A percentile compares a stretch with the other conserved stretches of the same genome.
phyloP scores from a whole-genome alignment of 2,113 vertebrate genomes.

The Sinocyclocheilus rhinocerous region DNA sequence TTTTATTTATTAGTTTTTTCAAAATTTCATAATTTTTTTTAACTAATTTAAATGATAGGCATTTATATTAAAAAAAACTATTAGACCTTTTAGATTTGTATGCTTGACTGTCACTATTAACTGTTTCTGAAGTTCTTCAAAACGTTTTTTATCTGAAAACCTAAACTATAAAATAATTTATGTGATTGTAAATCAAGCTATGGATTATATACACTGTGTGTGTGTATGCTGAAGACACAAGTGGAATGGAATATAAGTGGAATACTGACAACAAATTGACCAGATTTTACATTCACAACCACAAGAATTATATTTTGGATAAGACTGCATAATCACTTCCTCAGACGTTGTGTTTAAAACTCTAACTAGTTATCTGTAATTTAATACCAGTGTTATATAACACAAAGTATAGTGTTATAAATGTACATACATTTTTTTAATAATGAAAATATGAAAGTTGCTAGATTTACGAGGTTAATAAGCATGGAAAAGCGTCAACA shows the following conservation, averaged over 20 bases:
- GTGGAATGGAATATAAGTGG: too few relatives aligned
- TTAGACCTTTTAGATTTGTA: neutral
- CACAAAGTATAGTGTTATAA: neutral
- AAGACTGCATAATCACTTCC: neutral
- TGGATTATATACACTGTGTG: neutral
- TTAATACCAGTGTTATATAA: neutral
- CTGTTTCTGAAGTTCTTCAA: neutral
- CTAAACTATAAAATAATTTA: neutral
- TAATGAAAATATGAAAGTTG: neutral
- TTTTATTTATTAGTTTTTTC: neutral
- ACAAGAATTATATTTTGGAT: neutral
- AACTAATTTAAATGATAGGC: neutral
- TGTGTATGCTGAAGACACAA: too few relatives aligned
- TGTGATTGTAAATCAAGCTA: neutral
- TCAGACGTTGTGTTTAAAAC: neutral
- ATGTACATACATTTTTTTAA: neutral
- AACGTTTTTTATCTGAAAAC: neutral
- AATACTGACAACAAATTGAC: too few relatives aligned
- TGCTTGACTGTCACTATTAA: neutral
- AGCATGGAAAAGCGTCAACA: neutral
- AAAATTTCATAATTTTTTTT: neutral
- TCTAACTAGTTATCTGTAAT: neutral
- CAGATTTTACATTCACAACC: neutral
- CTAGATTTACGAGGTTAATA: conserved; percentile 8
- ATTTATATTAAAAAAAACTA: too few relatives aligned